phyloP scores from a whole-genome alignment of 1,140 invertebrate genomes.

The Diabrotica undecimpunctata region DNA sequence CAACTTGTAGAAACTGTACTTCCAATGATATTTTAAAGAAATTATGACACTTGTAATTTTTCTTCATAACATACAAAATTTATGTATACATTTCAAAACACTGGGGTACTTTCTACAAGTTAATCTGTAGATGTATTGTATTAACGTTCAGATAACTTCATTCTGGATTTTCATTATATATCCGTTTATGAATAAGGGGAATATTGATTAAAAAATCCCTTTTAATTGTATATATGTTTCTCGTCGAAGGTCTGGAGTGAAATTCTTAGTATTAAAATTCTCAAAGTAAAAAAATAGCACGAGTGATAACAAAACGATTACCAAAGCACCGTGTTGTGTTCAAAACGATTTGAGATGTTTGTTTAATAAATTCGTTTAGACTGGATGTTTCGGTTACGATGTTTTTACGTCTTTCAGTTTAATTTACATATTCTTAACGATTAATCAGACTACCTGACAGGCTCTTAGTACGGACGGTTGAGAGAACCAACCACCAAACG shows the following conservation, averaged over 20 bases:
- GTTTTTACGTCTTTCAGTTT: neutral
- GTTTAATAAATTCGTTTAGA: no score
- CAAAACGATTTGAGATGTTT: slow-evolving; percentile 17
- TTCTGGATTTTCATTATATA: slow-evolving; percentile 15
- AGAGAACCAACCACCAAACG: neutral
- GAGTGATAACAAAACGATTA: slow-evolving; percentile 27
- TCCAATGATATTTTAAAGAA: no score
- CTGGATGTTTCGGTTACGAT: neutral
- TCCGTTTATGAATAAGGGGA: slow-evolving; percentile 20
- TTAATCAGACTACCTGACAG: neutral
- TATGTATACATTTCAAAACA: no score
- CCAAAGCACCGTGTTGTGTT: slow-evolving; percentile 39
- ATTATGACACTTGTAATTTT: no score
- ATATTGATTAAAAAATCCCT: slow-evolving; percentile 37
- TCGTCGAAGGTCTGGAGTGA: slow-evolving; percentile 13
- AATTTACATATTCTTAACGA: neutral
- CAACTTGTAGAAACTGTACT: no score
- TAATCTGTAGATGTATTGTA: no score
- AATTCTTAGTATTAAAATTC: slow-evolving; percentile 1
- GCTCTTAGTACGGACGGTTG: neutral
- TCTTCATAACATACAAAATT: no score
- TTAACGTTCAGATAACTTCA: neutral
- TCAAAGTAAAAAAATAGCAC: slow-evolving; percentile 18
- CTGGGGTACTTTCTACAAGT: no score
- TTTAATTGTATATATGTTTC: slow-evolving; percentile 21